Evolutionary conservation across 2,797 vertebrate species (phyloP).

Genomic region (Coccyzus lansbergi): DNA sequence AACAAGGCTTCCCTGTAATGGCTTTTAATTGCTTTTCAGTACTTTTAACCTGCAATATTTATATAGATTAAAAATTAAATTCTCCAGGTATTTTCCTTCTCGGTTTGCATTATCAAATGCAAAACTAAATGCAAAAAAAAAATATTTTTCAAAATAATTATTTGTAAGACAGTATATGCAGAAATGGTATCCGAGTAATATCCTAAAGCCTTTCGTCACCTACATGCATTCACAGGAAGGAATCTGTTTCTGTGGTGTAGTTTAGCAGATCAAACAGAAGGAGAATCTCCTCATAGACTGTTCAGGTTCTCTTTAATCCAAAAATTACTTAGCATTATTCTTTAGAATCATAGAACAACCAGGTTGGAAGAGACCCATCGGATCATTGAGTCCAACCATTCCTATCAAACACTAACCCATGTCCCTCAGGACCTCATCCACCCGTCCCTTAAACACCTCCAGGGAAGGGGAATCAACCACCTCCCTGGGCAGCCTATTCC

Average conservation of each 20-base stretch:
- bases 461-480: no score
- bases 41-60: not conserved
- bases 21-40: conserved; percentile 33
- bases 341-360: no score
- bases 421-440: no score
- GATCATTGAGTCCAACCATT: no score
- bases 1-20: conserved; percentile 33
- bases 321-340: not conserved
- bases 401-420: no score
- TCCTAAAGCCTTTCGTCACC: not conserved
- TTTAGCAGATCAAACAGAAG: not conserved
- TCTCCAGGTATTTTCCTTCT: not conserved
- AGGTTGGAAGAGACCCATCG: no score
- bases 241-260: not conserved
- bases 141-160: not conserved
- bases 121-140: not conserved
- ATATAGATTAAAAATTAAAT: not conserved
- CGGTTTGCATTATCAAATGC: not conserved
- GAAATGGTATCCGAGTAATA: not conserved
- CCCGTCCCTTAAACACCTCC: no score
- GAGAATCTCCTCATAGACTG: not conserved
- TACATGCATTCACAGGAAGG: not conserved
- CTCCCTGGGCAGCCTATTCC: no score
- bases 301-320: not conserved
- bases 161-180: not conserved